Conservation (phyloP, 2,113 vertebrate species). For the Rattus rattus region DNA sequence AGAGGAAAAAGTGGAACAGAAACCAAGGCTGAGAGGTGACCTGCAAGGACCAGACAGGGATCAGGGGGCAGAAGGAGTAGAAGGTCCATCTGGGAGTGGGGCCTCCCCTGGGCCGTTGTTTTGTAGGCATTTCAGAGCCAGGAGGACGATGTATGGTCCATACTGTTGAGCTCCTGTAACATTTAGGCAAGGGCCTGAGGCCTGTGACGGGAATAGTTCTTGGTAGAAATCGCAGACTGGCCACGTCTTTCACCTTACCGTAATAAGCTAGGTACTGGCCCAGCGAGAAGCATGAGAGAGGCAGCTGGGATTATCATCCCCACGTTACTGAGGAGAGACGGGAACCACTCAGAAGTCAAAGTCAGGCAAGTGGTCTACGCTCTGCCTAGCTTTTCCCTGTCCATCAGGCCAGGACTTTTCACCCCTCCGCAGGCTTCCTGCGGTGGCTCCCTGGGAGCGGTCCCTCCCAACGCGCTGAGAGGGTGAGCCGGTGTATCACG, state of each 20-base stretch:
- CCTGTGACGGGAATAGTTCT: background rate
- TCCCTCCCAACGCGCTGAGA: background rate
- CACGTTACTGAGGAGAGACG: background rate
- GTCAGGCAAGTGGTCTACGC: background rate
- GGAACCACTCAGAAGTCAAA: background rate
- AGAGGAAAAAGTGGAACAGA: background rate
- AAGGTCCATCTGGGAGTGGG: background rate
- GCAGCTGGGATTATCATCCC: background rate
- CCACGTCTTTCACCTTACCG: background rate
- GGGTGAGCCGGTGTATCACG: background rate
- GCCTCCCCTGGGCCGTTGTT: background rate
- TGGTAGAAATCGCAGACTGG: background rate
- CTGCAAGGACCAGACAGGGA: background rate
- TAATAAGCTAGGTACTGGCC: background rate
- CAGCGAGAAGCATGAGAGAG: fast-evolving
- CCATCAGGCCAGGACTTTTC: background rate
- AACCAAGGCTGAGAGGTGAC: background rate
- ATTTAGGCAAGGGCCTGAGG: background rate
- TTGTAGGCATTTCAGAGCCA: background rate
- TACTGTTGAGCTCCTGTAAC: background rate
- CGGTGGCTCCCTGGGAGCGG: background rate
- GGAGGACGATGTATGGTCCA: background rate
- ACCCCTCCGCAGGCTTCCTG: background rate
- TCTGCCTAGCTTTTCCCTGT: background rate
- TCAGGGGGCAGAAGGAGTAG: background rate